Conservation (phyloP, 2,888 invertebrate species). For the Cantharis flavilabris region DNA sequence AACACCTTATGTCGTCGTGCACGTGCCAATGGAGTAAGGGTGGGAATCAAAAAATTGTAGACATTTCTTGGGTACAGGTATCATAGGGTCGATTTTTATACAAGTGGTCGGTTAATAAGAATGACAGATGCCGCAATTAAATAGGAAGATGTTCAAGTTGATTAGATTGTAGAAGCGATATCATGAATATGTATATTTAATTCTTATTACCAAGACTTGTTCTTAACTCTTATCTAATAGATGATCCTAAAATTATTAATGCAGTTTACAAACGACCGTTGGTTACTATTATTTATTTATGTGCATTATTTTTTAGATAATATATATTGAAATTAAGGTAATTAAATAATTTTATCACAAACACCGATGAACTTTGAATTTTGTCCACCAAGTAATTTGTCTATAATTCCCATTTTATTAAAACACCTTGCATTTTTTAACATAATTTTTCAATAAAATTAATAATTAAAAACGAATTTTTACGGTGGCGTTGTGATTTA, state of each 20-base stretch:
- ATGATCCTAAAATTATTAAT: constrained; percentile 27
- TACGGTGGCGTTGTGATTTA: neutral
- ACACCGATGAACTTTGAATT: neutral
- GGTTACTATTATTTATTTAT: constrained; percentile 10
- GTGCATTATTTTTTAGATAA: neutral
- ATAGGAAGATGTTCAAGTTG: constrained; percentile 42
- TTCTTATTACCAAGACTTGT: constrained; percentile 37
- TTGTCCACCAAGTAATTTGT: neutral
- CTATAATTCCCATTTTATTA: neutral
- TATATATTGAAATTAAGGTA: neutral
- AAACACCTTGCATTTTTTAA: neutral
- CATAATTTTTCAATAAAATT: neutral
- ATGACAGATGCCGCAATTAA: constrained; percentile 53
- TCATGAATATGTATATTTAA: constrained; percentile 48
- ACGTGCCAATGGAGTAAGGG: constrained; percentile 41
- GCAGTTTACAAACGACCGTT: constrained; percentile 27
- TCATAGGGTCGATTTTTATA: constrained; percentile 30
- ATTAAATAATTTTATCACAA: neutral
- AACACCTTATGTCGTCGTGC: constrained; percentile 48
- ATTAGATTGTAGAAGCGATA: constrained; percentile 45
- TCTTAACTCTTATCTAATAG: constrained; percentile 25
- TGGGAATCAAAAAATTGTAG: constrained; percentile 30
- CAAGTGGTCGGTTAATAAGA: constrained; percentile 41
- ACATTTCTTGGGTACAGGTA: constrained; percentile 31
- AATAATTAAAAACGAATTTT: neutral